Percentiles rank a stretch among this genome's conserved stretches.
These are phyloP conservation scores for Tipula confusa DNA, from an alignment of 2,888 invertebrate genomes.

Conservation along the genomic window DNA sequence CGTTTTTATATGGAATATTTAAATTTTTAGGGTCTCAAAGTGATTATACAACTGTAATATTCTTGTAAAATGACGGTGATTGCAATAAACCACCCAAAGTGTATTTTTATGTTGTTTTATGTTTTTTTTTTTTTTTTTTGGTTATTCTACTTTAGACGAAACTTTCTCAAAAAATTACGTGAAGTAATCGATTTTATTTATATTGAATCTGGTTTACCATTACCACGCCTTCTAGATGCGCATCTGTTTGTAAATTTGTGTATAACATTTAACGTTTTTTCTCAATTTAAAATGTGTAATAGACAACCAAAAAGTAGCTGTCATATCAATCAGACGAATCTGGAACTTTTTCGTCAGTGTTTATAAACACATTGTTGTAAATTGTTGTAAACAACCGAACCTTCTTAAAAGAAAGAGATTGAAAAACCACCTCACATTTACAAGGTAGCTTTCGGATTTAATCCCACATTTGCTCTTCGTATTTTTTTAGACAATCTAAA, in stretches of 20 bases:
- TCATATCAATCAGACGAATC: too few relatives aligned
- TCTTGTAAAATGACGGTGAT: neutral
- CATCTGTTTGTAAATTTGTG: too few relatives aligned
- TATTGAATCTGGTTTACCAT: neutral
- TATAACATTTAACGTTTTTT: neutral
- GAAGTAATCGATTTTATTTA: neutral
- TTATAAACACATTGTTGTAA: too few relatives aligned
- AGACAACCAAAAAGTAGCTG: too few relatives aligned
- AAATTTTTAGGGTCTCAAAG: neutral
- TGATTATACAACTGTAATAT: neutral
- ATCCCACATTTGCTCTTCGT: too few relatives aligned
- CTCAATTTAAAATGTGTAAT: neutral
- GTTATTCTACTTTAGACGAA: constrained; percentile 4
- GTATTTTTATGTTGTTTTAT: neutral
- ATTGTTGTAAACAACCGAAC: too few relatives aligned
- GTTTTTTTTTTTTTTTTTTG: neutral
- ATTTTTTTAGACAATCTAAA: too few relatives aligned
- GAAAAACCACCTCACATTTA: too few relatives aligned
- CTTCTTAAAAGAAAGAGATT: too few relatives aligned
- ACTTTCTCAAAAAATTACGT: neutral
- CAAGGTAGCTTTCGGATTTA: too few relatives aligned
- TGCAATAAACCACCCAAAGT: constrained; percentile 20
- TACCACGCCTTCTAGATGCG: neutral
- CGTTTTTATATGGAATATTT: neutral
- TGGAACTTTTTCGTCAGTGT: too few relatives aligned